A percentile compares a stretch with the other conserved stretches of the same genome.
These are phyloP conservation scores for Limonius californicus DNA, from an alignment of 1,140 invertebrate species.

Conservation along the genomic window DNA sequence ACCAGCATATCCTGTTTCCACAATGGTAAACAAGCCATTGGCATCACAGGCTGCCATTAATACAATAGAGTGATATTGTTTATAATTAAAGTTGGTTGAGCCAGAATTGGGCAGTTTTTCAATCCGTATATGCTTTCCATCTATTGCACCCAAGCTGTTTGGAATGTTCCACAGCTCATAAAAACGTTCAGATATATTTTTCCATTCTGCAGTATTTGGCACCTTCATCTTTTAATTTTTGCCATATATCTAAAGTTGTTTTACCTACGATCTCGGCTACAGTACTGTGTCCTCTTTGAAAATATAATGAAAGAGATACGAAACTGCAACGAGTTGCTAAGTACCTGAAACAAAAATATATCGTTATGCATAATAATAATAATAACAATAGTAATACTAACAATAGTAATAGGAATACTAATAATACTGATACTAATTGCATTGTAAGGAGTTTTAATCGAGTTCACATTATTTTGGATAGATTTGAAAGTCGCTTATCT, in stretches of 20 bases:
- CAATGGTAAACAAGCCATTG: neutral
- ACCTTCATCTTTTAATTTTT: neutral
- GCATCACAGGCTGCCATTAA: conserved; percentile 10
- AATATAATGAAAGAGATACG: neutral
- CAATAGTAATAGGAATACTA: no score
- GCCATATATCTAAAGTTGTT: neutral
- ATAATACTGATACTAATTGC: no score
- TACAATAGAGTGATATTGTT: conserved; percentile 13
- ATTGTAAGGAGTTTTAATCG: no score
- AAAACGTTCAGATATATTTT: conserved; percentile 15
- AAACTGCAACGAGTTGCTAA: neutral
- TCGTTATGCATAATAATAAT: no score
- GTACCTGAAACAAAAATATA: conserved; percentile 9
- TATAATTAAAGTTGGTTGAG: conserved; percentile 15
- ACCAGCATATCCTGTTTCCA: conserved; percentile 15
- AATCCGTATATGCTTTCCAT: conserved; percentile 15
- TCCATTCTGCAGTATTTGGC: neutral
- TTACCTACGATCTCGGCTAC: neutral
- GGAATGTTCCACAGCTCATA: conserved; percentile 19
- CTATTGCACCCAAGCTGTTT: conserved; percentile 14
- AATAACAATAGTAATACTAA: no score
- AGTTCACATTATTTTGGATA: no score
- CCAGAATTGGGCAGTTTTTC: conserved; percentile 8
- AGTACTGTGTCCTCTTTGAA: neutral
- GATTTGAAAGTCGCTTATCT: no score